Base-by-base conservation (phyloP, 2,888 invertebrate species). In the Drosophila anomelani region DNA sequence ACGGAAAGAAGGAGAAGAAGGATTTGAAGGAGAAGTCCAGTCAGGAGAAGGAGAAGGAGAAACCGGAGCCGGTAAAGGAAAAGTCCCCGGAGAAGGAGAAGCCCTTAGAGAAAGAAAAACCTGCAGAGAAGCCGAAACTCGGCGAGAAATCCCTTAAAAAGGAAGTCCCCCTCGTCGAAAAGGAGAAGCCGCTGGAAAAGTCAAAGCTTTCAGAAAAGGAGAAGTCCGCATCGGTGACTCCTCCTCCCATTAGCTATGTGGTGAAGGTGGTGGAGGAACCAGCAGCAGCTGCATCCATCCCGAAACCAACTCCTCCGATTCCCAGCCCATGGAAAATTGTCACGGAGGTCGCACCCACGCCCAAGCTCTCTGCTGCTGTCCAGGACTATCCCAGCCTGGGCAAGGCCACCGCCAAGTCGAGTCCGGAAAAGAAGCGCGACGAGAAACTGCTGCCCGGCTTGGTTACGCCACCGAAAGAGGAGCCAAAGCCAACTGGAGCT, bases 251-350 rank as follows among this genome's bases (percentile, higher is more conserved):
- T 4, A 54, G 39, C 46, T 75, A 75, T 29, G 20, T 32, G 6
- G 74, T 75, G 5, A 68, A 63, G 7, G 63, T 75, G 20, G 53
- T 75, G 20, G 75, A 75, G 36, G 41, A 61, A 5, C 23, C 59
- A 6, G 10, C 47, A 13, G 10, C 44, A 44, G 7, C 23, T 23
- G 7, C 43, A 20, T 5, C 44, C 29, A 9, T 23, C 36, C 54
- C 59, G 23, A 62, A 47, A 9, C 39, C 75, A 29, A 38, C 44
- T 20, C 29, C 55, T 20, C 17, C 55, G n/a, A 38, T 74, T 7
- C 43, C 54, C 32, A 23, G 68, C 43, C 67, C 68, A 0, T 68
- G 68, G 68, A 67, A 67, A 10, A 39, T 67, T 13, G 68, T 67
- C 13, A 5, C n/a, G n/a, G 67, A 68, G 12, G 67, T 36, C 2